These are phyloP conservation scores for Doris montereyensis DNA, from an alignment of 2,888 invertebrate species.

Conservation along the genomic window DNA sequence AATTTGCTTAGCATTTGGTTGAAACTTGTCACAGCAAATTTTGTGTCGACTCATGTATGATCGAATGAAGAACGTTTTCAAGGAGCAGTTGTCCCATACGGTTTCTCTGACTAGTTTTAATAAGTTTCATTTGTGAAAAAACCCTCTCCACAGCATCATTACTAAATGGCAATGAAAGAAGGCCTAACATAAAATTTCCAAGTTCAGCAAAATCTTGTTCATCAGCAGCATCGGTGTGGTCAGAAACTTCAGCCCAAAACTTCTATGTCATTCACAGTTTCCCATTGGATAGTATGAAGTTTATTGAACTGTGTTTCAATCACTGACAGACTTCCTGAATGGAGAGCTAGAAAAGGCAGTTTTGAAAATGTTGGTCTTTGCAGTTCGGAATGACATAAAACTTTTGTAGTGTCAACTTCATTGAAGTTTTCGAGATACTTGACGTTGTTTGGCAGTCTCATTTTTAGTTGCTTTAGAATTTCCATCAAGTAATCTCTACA, in stretches of 20 bases:
- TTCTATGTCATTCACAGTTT: neutral
- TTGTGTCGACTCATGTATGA: neutral
- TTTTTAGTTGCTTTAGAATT: no score
- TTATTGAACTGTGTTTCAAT: neutral
- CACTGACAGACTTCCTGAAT: neutral
- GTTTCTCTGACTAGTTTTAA: neutral
- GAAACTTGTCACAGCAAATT: neutral
- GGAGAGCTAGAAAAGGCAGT: no score
- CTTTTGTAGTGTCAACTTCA: no score
- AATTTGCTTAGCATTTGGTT: neutral
- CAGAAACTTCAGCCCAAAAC: neutral
- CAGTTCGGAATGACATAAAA: no score
- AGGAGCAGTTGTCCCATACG: neutral
- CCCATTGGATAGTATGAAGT: neutral
- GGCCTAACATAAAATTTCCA: neutral
- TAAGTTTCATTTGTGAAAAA: neutral
- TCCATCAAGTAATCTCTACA: no score
- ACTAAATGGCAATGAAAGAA: neutral
- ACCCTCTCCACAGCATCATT: neutral
- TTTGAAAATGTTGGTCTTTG: no score
- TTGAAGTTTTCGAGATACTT: no score
- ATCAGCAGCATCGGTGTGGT: neutral
- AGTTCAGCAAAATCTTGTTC: no score
- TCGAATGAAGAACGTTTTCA: neutral
- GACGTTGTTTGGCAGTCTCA: no score